Percentiles rank a stretch among this genome's conserved stretches.
Evolutionary conservation across 1,140 invertebrate species (phyloP).

Genomic region (Yoshiicerus persimilis): DNA sequence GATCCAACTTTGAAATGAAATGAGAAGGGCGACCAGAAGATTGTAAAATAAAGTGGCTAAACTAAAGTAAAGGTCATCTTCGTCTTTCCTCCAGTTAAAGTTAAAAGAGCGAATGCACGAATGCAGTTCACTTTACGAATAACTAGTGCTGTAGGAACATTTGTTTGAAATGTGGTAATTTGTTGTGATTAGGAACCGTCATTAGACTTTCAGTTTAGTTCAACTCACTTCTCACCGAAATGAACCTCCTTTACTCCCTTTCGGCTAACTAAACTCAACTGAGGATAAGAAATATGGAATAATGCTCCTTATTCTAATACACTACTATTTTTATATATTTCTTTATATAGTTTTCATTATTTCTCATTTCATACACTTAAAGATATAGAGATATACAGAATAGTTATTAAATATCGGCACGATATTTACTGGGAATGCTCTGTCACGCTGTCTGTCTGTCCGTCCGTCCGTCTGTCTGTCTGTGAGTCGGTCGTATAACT

Average conservation of each 20-base stretch:
- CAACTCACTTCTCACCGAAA: neutral
- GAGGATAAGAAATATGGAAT: no score
- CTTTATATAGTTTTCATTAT: no score
- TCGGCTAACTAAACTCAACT: neutral
- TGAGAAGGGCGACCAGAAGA: neutral
- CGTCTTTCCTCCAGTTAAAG: neutral
- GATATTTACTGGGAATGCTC: no score
- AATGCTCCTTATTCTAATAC: no score
- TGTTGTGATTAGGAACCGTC: slow-evolving; percentile 27
- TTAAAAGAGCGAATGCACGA: neutral
- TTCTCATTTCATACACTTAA: no score
- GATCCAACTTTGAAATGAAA: neutral
- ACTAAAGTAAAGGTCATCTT: neutral
- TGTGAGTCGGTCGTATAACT: no score
- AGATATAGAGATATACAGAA: no score
- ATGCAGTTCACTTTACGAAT: neutral
- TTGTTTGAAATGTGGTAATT: slow-evolving; percentile 31
- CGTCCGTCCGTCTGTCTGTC: no score
- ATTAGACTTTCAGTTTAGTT: slow-evolving; percentile 1
- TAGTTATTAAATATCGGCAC: no score
- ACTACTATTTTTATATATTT: no score
- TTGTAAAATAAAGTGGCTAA: neutral
- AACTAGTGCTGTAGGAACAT: neutral
- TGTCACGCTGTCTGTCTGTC: no score
- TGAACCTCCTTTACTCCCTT: neutral